These are phyloP conservation scores for Erynnis tages DNA, from an alignment of 2,888 invertebrate species.

Conservation along the genomic window DNA sequence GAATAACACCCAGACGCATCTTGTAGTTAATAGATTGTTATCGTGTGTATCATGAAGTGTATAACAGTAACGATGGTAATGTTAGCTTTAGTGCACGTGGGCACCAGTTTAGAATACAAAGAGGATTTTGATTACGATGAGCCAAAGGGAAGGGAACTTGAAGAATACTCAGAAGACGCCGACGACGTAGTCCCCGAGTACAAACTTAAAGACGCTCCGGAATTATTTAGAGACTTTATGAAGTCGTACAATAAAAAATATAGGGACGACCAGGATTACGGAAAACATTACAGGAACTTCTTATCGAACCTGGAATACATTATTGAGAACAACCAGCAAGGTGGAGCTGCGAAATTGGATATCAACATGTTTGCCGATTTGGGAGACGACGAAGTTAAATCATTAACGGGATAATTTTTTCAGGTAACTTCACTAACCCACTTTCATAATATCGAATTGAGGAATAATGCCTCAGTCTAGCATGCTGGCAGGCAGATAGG, in stretches of 20 bases:
- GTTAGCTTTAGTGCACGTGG: slow-evolving; percentile 26
- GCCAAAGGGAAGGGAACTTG: slow-evolving; percentile 20
- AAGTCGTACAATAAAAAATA: slow-evolving; percentile 52
- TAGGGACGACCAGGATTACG: slow-evolving; percentile 43
- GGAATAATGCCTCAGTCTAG: no score
- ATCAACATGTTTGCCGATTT: slow-evolving; percentile 61
- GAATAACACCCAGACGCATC: slow-evolving; percentile 33
- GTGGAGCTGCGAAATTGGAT: slow-evolving; percentile 37
- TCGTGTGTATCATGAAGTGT: slow-evolving; percentile 33
- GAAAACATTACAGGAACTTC: slow-evolving; percentile 50
- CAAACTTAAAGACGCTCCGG: slow-evolving; percentile 49
- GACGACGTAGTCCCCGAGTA: slow-evolving; percentile 44
- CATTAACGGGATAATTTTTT: slow-evolving; percentile 16
- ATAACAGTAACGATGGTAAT: slow-evolving; percentile 26
- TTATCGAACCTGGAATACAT: slow-evolving; percentile 52
- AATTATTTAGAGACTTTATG: slow-evolving; percentile 50
- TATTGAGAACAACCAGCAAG: slow-evolving; percentile 49
- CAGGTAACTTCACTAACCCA: no score
- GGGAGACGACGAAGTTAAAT: slow-evolving; percentile 38
- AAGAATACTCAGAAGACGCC: slow-evolving; percentile 16
- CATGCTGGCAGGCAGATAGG: no score
- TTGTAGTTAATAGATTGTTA: slow-evolving; percentile 18
- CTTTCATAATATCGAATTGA: no score
- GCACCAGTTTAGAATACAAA: slow-evolving; percentile 27
- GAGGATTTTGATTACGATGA: slow-evolving; percentile 28